A percentile compares a stretch with the other conserved stretches of the same genome.
phyloP scores from a whole-genome alignment of 2,888 invertebrate species.

The Frankliniella intonsa region DNA sequence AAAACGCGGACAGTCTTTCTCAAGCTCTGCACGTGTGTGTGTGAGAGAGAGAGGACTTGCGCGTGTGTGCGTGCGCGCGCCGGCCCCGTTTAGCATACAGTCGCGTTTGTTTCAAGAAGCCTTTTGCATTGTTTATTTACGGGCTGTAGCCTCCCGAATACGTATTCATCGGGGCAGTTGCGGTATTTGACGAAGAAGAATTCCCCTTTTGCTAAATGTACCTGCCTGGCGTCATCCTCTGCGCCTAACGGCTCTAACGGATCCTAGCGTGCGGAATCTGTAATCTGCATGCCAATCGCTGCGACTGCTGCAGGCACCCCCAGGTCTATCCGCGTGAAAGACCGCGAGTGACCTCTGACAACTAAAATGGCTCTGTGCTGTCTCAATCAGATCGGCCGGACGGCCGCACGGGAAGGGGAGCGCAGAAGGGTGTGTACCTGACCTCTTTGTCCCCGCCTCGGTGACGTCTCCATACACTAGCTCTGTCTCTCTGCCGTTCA shows the following conservation, averaged over 20 bases:
- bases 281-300: too few relatives aligned
- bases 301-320: too few relatives aligned
- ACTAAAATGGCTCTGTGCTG: too few relatives aligned
- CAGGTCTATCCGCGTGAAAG: too few relatives aligned
- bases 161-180: background rate
- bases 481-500: background rate
- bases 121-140: background rate
- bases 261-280: too few relatives aligned
- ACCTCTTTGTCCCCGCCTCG: background rate
- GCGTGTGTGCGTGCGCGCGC: background rate
- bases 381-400: too few relatives aligned
- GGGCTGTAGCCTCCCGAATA: background rate
- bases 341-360: too few relatives aligned
- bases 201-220: too few relatives aligned
- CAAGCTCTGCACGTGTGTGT: background rate
- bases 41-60: background rate
- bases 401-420: too few relatives aligned
- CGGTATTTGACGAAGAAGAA: background rate
- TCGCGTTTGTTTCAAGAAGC: constrained; percentile 12
- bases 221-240: too few relatives aligned
- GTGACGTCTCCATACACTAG: background rate
- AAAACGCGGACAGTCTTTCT: constrained; percentile 6
- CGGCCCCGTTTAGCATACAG: constrained; percentile 13
- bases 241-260: too few relatives aligned
- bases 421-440: background rate